A percentile compares a stretch with the other conserved stretches of the same genome.
These are phyloP conservation scores for Apamea epomidion DNA, from an alignment of 2,888 invertebrate species.

Conservation along the genomic window DNA sequence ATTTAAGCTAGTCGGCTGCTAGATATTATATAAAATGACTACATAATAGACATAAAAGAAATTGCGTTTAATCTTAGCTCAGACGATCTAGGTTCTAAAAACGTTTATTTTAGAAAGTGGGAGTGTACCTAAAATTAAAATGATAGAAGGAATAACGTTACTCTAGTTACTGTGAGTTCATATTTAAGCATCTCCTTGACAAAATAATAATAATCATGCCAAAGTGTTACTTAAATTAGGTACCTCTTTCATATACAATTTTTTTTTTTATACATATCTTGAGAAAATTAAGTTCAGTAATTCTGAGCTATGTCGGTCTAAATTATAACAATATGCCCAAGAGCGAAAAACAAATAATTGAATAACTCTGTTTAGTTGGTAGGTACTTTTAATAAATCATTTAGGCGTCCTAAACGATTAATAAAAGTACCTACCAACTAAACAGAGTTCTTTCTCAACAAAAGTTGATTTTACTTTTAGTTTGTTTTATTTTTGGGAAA, in stretches of 20 bases:
- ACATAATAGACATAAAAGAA: not conserved
- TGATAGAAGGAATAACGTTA: not conserved
- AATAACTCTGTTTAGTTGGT: not conserved
- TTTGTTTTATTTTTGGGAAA: not conserved
- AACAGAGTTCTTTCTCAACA: not conserved
- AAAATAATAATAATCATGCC: not conserved
- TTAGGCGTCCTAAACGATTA: not conserved
- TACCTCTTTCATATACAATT: not conserved
- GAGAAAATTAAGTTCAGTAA: not conserved
- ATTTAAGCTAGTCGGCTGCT: not conserved
- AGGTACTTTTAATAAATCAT: not conserved
- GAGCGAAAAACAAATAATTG: constrained; percentile 7
- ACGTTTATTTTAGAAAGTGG: not conserved
- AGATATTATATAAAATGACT: too few relatives aligned
- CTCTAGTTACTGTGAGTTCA: not conserved
- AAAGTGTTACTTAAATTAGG: too few relatives aligned
- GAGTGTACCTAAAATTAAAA: not conserved
- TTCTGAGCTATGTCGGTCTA: not conserved
- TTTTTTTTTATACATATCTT: not conserved
- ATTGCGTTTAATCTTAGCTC: not conserved
- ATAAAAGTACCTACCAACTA: too few relatives aligned
- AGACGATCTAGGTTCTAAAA: not conserved
- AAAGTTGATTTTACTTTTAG: not conserved
- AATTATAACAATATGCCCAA: not conserved
- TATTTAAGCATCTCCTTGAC: not conserved